Evolutionary conservation across 2,797 vertebrate genomes (phyloP).

Genomic region (Phylloscopus collybita): DNA sequence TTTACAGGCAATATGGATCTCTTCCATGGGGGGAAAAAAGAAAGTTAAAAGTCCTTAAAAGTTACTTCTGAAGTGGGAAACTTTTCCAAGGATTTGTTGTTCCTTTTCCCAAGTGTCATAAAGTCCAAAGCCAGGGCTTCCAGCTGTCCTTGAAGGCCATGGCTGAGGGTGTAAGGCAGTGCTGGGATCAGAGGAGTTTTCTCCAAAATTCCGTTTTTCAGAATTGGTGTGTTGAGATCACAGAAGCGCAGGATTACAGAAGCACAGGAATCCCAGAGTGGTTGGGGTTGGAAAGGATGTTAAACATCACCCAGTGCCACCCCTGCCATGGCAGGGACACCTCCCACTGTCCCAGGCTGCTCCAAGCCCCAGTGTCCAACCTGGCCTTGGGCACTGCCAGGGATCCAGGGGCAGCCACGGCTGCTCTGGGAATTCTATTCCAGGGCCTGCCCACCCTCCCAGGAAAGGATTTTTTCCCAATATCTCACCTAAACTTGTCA

Average conservation of each 20-base stretch:
- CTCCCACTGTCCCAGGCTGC: neutral
- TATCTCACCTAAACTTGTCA: neutral
- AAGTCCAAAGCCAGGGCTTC: neutral
- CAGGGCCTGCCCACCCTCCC: neutral
- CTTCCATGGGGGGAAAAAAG: neutral
- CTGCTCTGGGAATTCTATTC: neutral
- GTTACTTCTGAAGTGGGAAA: neutral
- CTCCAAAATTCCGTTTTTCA: neutral
- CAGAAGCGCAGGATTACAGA: neutral
- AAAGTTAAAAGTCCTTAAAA: neutral
- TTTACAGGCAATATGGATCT: neutral
- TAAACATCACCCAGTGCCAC: accelerated
- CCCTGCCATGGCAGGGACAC: neutral
- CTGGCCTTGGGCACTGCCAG: neutral
- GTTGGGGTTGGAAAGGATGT: neutral
- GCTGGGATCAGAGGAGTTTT: neutral
- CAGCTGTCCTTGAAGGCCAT: neutral
- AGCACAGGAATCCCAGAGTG: neutral
- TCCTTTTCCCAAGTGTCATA: neutral
- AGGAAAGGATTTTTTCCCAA: neutral
- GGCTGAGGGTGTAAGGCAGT: neutral
- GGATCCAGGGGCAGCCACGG: neutral
- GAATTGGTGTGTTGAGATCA: neutral
- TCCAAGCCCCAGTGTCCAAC: neutral
- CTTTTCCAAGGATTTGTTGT: neutral